phyloP scores from a whole-genome alignment of 1,140 invertebrate genomes.

The Drosophila serrata region DNA sequence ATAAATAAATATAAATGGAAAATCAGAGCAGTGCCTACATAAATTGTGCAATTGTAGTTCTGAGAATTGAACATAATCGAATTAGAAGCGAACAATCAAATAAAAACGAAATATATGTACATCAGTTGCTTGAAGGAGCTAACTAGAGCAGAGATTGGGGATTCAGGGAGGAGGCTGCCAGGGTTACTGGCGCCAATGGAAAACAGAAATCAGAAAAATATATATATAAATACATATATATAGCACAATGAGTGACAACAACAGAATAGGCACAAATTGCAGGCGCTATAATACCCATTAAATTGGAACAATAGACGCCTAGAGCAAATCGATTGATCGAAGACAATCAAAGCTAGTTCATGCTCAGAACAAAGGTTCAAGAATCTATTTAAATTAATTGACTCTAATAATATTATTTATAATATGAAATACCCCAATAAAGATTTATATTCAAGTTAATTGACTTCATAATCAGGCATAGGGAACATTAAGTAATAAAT shows the following conservation, averaged over 20 bases:
- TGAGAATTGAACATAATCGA: constrained; percentile 52
- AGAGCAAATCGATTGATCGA: constrained; percentile 6
- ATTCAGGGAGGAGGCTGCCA: constrained; percentile 9
- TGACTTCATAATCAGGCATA: too few relatives aligned
- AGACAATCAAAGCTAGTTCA: constrained; percentile 12
- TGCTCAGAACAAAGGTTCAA: background rate
- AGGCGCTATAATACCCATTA: constrained; percentile 44
- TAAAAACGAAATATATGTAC: constrained; percentile 26
- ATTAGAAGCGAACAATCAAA: constrained; percentile 55
- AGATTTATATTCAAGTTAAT: background rate
- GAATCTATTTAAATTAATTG: background rate
- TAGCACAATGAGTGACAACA: constrained; percentile 47
- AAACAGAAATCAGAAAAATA: constrained; percentile 27
- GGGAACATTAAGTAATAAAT: background rate
- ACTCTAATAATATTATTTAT: background rate
- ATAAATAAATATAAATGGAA: constrained; percentile 1
- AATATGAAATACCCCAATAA: background rate
- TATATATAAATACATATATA: background rate
- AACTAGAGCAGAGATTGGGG: constrained; percentile 42
- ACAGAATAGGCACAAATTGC: constrained; percentile 62
- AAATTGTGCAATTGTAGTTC: constrained; percentile 52
- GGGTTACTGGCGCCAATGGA: constrained; percentile 71
- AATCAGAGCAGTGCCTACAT: constrained; percentile 20
- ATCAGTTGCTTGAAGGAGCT: constrained; percentile 36
- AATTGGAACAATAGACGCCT: constrained; percentile 13